These are phyloP conservation scores for Dicerorhinus sumatrensis DNA, from an alignment of 2,113 vertebrate genomes.

Conservation along the genomic window DNA sequence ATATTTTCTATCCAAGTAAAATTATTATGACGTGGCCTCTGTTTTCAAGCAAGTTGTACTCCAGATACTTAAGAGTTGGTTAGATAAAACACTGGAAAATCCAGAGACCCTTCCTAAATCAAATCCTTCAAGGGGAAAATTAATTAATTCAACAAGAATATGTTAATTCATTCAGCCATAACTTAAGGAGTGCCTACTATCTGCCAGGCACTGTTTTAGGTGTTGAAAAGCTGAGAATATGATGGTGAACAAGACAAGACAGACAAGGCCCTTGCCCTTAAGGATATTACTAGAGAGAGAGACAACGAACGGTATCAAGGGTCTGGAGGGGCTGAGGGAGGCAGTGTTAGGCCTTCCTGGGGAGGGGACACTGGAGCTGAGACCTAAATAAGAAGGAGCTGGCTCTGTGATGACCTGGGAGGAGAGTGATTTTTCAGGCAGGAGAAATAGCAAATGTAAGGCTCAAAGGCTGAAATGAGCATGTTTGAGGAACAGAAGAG, in stretches of 20 bases:
- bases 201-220: background rate
- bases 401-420: background rate
- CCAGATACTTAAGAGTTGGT: background rate
- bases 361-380: background rate
- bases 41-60: slow-evolving; percentile 32
- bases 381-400: background rate
- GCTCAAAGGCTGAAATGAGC: background rate
- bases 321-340: background rate
- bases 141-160: background rate
- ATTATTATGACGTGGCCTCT: background rate
- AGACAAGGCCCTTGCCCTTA: background rate
- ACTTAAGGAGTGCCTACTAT: background rate
- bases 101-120: slow-evolving; percentile 8
- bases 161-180: slow-evolving; percentile 2
- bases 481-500: background rate
- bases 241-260: background rate
- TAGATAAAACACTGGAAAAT: background rate
- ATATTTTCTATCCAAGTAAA: slow-evolving; percentile 5
- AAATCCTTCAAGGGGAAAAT: slow-evolving; percentile 1
- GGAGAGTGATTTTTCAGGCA: background rate
- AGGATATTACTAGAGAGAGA: background rate
- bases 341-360: background rate
- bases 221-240: background rate
- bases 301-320: background rate
- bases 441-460: background rate